Conservation (phyloP, 2,888 invertebrate genomes). For the Furcula furcula region DNA sequence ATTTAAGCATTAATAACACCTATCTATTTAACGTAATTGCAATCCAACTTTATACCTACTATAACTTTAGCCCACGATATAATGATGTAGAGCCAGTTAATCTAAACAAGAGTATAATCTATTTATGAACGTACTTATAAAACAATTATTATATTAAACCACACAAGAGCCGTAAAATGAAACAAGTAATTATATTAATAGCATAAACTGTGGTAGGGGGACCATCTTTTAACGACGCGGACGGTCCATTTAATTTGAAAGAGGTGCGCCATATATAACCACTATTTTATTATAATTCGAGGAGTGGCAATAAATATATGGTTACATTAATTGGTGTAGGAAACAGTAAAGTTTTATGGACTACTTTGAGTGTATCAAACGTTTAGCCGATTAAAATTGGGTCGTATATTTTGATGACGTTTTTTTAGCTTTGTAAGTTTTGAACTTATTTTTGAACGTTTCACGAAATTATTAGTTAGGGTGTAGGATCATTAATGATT, state of each 20-base stretch:
- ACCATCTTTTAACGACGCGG: slow-evolving; percentile 11
- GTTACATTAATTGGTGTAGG: slow-evolving; percentile 15
- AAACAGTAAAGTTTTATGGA: slow-evolving; percentile 2
- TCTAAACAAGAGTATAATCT: too few relatives aligned
- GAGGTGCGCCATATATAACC: slow-evolving; percentile 17
- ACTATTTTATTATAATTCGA: background rate
- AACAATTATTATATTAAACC: background rate
- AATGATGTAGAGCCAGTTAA: too few relatives aligned
- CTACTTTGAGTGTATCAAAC: slow-evolving; percentile 1
- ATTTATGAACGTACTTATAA: background rate
- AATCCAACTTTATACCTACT: too few relatives aligned
- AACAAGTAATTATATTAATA: slow-evolving; percentile 30
- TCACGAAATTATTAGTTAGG: too few relatives aligned
- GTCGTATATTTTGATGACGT: background rate
- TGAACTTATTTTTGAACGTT: too few relatives aligned
- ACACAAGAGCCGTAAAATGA: slow-evolving; percentile 9
- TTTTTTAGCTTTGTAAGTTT: too few relatives aligned
- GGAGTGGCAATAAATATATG: slow-evolving; percentile 10
- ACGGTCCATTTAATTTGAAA: slow-evolving; percentile 26
- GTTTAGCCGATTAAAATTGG: background rate
- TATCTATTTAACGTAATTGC: too few relatives aligned
- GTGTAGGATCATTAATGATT: too few relatives aligned
- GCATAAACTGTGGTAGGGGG: slow-evolving; percentile 24
- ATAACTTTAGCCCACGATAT: too few relatives aligned
- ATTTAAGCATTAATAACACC: too few relatives aligned